phyloP scores from a whole-genome alignment of 2,113 vertebrate genomes.

The Sturnira hondurensis region DNA sequence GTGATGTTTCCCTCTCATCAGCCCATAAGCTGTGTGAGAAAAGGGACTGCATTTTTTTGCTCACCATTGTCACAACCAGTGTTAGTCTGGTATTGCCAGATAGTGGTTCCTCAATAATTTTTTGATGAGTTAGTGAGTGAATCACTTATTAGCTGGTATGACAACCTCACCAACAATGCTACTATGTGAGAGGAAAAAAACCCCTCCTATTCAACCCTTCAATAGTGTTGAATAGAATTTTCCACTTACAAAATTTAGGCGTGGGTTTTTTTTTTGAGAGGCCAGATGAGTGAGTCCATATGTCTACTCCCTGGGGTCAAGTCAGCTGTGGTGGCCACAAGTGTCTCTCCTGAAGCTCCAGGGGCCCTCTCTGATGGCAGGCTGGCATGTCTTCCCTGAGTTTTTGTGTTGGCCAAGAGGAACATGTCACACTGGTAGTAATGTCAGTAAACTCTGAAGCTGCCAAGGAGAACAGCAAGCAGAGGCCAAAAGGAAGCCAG shows the following conservation, averaged over 20 bases:
- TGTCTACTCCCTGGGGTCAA: background rate
- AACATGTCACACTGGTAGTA: slow-evolving; percentile 53
- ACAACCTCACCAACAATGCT: background rate
- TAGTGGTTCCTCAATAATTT: background rate
- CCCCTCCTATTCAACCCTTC: background rate
- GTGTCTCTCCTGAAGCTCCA: background rate
- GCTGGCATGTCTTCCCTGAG: slow-evolving; percentile 42
- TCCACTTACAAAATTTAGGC: background rate
- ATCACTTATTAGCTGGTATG: background rate
- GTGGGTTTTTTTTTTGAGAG: background rate
- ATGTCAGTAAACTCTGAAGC: slow-evolving; percentile 62
- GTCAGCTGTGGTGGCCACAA: background rate
- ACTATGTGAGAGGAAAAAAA: background rate
- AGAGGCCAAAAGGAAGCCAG: slow-evolving; percentile 73
- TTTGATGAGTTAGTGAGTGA: background rate
- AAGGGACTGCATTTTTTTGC: background rate
- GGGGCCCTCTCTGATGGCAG: background rate
- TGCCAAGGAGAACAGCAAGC: slow-evolving; percentile 43
- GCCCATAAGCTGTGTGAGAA: background rate
- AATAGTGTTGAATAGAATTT: background rate
- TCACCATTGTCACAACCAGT: background rate
- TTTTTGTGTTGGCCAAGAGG: slow-evolving; percentile 57
- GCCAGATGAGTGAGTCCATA: background rate
- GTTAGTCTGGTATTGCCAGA: background rate
- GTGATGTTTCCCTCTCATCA: background rate